These are phyloP conservation scores for Drosophila biarmipes DNA, from an alignment of 1,140 invertebrate genomes.

Conservation along the genomic window DNA sequence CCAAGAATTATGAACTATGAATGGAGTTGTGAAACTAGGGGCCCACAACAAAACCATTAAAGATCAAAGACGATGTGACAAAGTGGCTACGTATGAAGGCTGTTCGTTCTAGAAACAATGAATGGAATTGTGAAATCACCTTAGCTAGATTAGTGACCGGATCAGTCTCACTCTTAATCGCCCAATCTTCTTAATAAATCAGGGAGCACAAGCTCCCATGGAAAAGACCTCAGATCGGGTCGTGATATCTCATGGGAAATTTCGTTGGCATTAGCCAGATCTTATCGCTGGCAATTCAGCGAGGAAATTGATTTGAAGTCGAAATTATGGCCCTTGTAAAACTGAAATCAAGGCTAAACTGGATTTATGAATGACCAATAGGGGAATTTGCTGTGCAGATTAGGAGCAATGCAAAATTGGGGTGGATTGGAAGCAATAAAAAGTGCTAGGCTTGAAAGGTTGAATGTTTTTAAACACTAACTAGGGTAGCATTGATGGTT, in stretches of 20 bases:
- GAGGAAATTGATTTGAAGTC: slow-evolving; percentile 2
- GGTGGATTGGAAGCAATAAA: background rate
- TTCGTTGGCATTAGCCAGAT: background rate
- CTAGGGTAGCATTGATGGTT: too few species aligned
- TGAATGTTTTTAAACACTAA: too few species aligned
- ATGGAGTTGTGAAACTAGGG: slow-evolving; percentile 9
- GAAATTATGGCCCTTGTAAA: slow-evolving; percentile 5
- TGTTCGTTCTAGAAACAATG: slow-evolving; percentile 2
- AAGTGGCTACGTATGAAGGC: background rate
- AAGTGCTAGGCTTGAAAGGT: background rate
- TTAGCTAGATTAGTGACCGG: background rate
- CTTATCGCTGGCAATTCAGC: slow-evolving; percentile 18
- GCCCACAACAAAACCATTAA: background rate
- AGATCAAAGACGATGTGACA: background rate
- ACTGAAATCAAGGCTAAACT: slow-evolving; percentile 8
- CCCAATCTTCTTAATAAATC: slow-evolving; percentile 7
- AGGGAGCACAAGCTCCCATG: background rate
- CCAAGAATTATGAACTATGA: background rate
- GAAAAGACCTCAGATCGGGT: background rate
- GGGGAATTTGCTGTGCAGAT: background rate
- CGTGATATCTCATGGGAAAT: slow-evolving; percentile 20
- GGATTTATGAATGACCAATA: slow-evolving; percentile 1
- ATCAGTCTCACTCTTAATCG: slow-evolving; percentile 14
- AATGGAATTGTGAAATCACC: slow-evolving; percentile 7
- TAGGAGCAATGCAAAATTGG: background rate